Evolutionary conservation across 1,140 invertebrate genomes (phyloP), one percentile per base, ranked within the genome.

Genomic region (Rhyzopertha dominica): DNA sequence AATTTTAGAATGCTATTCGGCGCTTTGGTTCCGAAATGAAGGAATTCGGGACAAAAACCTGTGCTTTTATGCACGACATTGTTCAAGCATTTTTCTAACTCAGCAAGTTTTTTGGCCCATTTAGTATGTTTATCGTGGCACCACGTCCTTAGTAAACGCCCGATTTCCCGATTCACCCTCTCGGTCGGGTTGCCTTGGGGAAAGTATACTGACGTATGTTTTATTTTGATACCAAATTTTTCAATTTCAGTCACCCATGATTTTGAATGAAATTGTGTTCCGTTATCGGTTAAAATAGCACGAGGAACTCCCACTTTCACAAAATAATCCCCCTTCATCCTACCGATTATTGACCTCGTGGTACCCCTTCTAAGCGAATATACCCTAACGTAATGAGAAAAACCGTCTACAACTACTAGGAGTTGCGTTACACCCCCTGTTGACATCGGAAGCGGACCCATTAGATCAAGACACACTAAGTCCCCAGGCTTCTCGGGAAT

Each of bases 141-240:
- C 7, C 28, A 30, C 13, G 25, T 5, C n/a, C 39, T 23, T 17
- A 42, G 31, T 9, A 42, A 3, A 4, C 24, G 13, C 29, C 39
- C 37, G n/a, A 40, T 32, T 12, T 25, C 24, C 17, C 39, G 28
- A 42, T 42, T 42, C 3, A 10, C 24, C 1, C 28, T 13, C 18
- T 42, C 39, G 8, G 39, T 42, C 4, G 25, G 25, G 19, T 42
- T 42, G n/a, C 28, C 28, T 12, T 42, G 39, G 4, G 39, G 39
- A 19, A 14, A 42, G 17, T 42, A 42, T 10, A 42, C 28, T 12
- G 29, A 36, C n/a, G 39, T 42, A 30, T 42, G 39, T 17, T 22
- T 10, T 1, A 30, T 28, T 14, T 36, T 5, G 18, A 36, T 19
- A 5, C 18, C 16, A 17, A 30, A 16, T 19, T 28, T 17, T 34